Evolutionary conservation across 2,797 vertebrate genomes (phyloP).

Genomic region (Xerus rutilus): DNA sequence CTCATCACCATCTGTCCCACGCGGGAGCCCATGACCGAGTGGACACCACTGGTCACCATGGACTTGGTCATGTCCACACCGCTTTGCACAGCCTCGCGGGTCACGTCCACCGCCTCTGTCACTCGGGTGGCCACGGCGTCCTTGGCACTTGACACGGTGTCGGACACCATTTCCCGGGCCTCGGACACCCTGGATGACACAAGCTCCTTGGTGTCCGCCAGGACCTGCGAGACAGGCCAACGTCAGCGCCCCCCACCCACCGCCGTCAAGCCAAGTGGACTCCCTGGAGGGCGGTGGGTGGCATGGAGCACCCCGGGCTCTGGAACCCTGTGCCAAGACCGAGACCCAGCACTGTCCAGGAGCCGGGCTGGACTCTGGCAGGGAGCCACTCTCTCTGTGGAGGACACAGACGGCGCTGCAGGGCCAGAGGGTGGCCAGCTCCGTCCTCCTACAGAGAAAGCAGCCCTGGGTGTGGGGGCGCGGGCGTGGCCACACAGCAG

Average conservation of each 20-base stretch:
- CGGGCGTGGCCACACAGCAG: no score
- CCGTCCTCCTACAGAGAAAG: no score
- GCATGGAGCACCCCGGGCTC: no score
- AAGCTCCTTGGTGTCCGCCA: constrained; percentile 87
- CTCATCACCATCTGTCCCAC: constrained; percentile 90
- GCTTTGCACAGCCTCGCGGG: constrained; percentile 90
- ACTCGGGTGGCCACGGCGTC: constrained; percentile 88
- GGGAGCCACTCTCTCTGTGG: no score
- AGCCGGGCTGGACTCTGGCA: no score
- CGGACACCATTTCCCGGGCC: constrained; percentile 90
- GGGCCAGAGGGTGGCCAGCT: no score
- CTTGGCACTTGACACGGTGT: constrained; percentile 77
- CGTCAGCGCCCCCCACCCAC: neutral
- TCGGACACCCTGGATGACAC: constrained; percentile 87
- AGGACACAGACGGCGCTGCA: no score
- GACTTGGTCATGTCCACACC: constrained; percentile 92
- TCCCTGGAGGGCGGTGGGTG: no score
- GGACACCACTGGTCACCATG: constrained; percentile 91
- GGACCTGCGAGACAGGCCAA: constrained; percentile 77
- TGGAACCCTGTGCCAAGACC: no score
- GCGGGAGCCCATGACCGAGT: constrained; percentile 84
- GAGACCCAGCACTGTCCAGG: no score
- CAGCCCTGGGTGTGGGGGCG: no score
- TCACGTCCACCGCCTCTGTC: constrained; percentile 88
- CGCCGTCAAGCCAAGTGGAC: no score